A percentile compares a stretch with the other conserved stretches of the same genome.
These are phyloP conservation scores for Cyclophora albipunctata DNA, from an alignment of 2,888 invertebrate species.

Conservation along the genomic window DNA sequence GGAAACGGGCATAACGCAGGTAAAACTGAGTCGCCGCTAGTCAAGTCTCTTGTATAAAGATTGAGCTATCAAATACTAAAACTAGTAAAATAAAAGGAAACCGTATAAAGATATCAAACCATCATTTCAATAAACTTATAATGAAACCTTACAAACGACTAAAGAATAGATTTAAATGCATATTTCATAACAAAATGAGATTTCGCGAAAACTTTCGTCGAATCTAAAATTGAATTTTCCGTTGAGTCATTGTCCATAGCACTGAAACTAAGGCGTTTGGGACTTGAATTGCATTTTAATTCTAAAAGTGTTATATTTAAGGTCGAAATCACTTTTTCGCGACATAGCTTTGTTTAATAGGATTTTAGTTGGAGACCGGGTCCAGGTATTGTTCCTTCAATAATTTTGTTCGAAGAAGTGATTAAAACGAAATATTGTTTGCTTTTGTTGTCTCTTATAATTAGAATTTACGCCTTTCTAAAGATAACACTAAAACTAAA, in stretches of 20 bases:
- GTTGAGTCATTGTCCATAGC: slow-evolving; percentile 36
- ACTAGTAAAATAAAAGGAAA: no score
- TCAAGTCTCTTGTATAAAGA: no score
- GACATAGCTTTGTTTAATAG: slow-evolving; percentile 35
- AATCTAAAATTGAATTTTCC: slow-evolving; percentile 48
- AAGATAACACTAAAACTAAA: no score
- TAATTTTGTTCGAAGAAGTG: slow-evolving; percentile 17
- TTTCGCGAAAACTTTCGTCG: slow-evolving; percentile 39
- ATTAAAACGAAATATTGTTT: slow-evolving; percentile 6
- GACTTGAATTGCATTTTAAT: slow-evolving; percentile 10
- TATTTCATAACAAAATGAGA: slow-evolving; percentile 47
- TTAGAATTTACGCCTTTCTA: no score
- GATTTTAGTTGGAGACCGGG: slow-evolving; percentile 28
- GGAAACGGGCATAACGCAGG: no score
- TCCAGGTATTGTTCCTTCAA: slow-evolving; percentile 27
- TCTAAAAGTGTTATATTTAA: slow-evolving; percentile 4
- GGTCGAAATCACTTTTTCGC: slow-evolving; percentile 10
- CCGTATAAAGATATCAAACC: no score
- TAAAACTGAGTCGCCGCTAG: no score
- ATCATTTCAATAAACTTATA: slow-evolving; percentile 11
- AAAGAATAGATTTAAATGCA: slow-evolving; percentile 27
- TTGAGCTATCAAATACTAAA: no score
- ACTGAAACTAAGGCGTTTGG: slow-evolving; percentile 31
- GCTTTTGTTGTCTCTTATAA: slow-evolving; percentile 1
- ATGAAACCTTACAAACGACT: slow-evolving; percentile 24